Base-by-base conservation (phyloP, 1,140 invertebrate genomes). In the Lasaia peninsularis region DNA sequence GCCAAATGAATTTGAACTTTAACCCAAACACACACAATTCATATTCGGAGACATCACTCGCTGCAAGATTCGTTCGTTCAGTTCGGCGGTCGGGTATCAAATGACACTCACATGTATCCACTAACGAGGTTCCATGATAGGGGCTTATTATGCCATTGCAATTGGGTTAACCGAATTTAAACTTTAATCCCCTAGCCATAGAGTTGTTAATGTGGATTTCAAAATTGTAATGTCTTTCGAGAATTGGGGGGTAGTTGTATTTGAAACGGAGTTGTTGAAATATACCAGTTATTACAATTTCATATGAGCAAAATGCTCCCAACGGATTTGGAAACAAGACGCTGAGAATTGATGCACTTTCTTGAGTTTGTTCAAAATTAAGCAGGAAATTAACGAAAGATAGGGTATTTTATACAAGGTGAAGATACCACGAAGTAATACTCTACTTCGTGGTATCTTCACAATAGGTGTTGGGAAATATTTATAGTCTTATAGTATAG, bases 91-190 rank as follows among this genome's bases (percentile, higher is more conserved):
- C 62, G 67, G 71, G 75, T 86, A 82, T 86, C 78, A 78, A 86
- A 86, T 83, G 83, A 83, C 80, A 78, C 63, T 73, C 73, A 64
- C 76, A 72, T 76, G 79, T 82, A 78, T 76, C 65, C 68, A 64
- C 80, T 81, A 83, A 86, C 80, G 78, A 86, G 79, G 68, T 75
- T 69, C 65, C 58, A 78, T 75, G 74, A 81, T 78, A 75, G 67
- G 52, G 63, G 62, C 69, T 72, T 70, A 73, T 77, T 77, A 73
- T 65, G 58, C 60, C 53, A 33, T 66, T 68, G 56, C 60, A 56
- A 14, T 40, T 35, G 20, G 31, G 16, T 50, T 58, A 61, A 48
- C 44, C 56, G 56, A 76, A 58, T 75, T 63, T 73, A 62, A 58
- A 58, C 62, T 61, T 65, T 78, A 73, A 28, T 62, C 1, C 2